Percentiles rank a stretch among this genome's conserved stretches.
Evolutionary conservation across 2,888 invertebrate species (phyloP).

Genomic region (Drosophila limbata): DNA sequence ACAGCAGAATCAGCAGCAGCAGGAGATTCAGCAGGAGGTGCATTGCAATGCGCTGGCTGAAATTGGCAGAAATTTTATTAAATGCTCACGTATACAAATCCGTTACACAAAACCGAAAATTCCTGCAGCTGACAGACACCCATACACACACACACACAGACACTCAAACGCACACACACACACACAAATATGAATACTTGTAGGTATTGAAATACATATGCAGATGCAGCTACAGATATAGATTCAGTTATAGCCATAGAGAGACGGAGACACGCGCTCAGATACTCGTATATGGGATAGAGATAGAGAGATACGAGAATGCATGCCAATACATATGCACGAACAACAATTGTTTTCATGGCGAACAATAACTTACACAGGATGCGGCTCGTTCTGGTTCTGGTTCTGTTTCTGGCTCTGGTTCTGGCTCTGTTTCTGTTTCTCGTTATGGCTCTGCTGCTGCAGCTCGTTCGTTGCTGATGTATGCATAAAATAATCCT

Average conservation of each 20-base stretch:
- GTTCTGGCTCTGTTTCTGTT: slow-evolving; percentile 39
- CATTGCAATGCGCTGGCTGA: slow-evolving; percentile 44
- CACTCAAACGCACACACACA: slow-evolving; percentile 6
- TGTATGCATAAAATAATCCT: slow-evolving; percentile 82
- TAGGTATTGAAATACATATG: slow-evolving; percentile 21
- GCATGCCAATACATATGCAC: slow-evolving; percentile 67
- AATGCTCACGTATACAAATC: slow-evolving; percentile 82
- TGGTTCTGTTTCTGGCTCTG: slow-evolving; percentile 42
- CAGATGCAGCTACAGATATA: slow-evolving; percentile 39
- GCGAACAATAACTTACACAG: slow-evolving; percentile 81
- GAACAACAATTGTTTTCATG: slow-evolving; percentile 75
- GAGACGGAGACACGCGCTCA: slow-evolving; percentile 22
- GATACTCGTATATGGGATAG: slow-evolving; percentile 1
- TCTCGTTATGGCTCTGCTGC: slow-evolving; percentile 40
- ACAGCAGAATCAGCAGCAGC: neutral
- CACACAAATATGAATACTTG: slow-evolving; percentile 22
- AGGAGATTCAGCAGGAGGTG: slow-evolving; percentile 9
- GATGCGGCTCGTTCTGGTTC: slow-evolving; percentile 64
- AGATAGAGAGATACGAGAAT: slow-evolving; percentile 33
- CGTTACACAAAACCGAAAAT: slow-evolving; percentile 79
- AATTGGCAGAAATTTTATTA: slow-evolving; percentile 80
- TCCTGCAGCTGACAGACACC: slow-evolving; percentile 71
- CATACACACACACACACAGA: slow-evolving; percentile 17
- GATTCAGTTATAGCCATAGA: slow-evolving; percentile 18
- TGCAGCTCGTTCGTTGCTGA: slow-evolving; percentile 58